Conservation (phyloP, 2,888 invertebrate species). For the Encarsia formosa region DNA sequence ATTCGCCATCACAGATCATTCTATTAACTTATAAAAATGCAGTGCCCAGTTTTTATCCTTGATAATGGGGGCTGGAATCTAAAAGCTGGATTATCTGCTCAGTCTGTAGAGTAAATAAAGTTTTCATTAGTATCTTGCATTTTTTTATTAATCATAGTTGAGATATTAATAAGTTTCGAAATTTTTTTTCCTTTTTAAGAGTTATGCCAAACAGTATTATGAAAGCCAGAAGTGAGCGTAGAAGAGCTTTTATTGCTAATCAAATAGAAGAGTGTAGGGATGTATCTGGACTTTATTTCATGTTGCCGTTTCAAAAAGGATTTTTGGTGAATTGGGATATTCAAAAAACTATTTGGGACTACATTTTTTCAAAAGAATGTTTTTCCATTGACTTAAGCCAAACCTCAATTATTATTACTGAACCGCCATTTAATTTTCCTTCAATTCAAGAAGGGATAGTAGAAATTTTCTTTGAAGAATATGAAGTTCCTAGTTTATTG, state of each 20-base stretch:
- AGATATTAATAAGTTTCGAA: background rate
- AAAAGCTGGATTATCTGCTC: constrained; percentile 77
- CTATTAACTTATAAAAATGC: constrained; percentile 37
- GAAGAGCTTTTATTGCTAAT: constrained; percentile 87
- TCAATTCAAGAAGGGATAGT: constrained; percentile 90
- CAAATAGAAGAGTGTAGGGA: constrained; percentile 97
- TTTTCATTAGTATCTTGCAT: constrained; percentile 47
- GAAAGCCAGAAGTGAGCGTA: constrained; percentile 95
- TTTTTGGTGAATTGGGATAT: constrained; percentile 95
- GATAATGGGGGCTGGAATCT: constrained; percentile 87
- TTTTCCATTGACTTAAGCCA: constrained; percentile 74
- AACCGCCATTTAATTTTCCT: constrained; percentile 89
- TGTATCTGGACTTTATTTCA: constrained; percentile 89
- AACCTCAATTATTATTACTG: constrained; percentile 81
- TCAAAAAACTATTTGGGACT: constrained; percentile 95
- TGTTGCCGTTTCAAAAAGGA: constrained; percentile 91
- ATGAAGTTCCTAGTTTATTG: constrained; percentile 79
- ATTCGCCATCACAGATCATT: too few relatives aligned
- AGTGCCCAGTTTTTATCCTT: constrained; percentile 59
- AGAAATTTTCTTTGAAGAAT: constrained; percentile 97
- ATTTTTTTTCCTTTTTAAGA: background rate
- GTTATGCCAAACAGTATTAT: constrained; percentile 84
- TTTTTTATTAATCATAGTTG: constrained; percentile 10
- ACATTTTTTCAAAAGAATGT: constrained; percentile 83
- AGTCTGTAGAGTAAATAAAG: constrained; percentile 66